phyloP scores from a whole-genome alignment of 2,113 vertebrate species.

The Peucedramus taeniatus region DNA sequence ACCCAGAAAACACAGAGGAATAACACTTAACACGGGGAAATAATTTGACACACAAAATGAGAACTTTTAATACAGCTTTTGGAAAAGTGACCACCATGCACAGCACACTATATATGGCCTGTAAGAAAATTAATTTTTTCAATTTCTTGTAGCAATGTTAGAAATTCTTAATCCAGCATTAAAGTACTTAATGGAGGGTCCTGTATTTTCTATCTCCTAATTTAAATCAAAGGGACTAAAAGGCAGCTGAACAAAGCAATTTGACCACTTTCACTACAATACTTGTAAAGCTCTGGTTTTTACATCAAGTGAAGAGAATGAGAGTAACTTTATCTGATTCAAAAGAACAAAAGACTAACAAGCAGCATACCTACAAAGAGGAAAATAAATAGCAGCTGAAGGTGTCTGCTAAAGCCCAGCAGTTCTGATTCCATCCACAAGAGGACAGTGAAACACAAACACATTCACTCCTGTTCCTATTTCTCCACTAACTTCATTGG shows the following conservation, averaged over 20 bases:
- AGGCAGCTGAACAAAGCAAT: not conserved
- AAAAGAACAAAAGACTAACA: not conserved
- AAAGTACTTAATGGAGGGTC: not conserved
- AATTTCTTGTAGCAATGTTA: not conserved
- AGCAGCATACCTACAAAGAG: not conserved
- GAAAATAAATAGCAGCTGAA: not conserved
- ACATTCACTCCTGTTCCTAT: not conserved
- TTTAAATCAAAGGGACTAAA: not conserved
- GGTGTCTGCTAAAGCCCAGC: constrained; percentile 27
- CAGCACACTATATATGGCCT: not conserved
- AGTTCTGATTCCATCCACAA: constrained; percentile 61
- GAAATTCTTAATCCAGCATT: not conserved
- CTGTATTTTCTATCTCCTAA: not conserved
- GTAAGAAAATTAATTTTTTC: not conserved
- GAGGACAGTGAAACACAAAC: constrained; percentile 60
- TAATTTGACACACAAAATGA: not conserved
- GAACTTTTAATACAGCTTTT: not conserved
- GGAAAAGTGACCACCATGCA: not conserved
- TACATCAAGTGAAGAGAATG: not conserved
- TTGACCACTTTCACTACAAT: not conserved
- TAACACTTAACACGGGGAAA: not conserved
- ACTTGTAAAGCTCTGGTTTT: not conserved
- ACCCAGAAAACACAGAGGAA: not conserved
- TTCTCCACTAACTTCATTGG: not conserved
- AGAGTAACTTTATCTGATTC: not conserved